Conservation (phyloP, 1,140 invertebrate genomes). For the Aphidius ervi region DNA sequence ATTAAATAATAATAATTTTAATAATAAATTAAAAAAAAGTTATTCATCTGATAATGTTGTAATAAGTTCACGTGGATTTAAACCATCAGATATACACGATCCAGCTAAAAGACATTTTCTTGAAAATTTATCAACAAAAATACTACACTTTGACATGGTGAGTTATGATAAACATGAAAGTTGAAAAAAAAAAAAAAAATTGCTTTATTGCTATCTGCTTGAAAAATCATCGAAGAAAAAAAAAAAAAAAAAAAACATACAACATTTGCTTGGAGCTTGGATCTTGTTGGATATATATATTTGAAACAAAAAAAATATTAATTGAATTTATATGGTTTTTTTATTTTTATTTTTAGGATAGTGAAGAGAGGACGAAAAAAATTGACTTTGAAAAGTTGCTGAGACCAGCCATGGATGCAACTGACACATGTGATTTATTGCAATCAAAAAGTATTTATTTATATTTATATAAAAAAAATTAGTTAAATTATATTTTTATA, state of each 20-base stretch:
- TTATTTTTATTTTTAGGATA: constrained; percentile 42
- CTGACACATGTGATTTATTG: constrained; percentile 49
- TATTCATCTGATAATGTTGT: constrained; percentile 53
- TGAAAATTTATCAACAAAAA: constrained; percentile 70
- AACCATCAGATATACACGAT: constrained; percentile 78
- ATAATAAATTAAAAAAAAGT: constrained; percentile 40
- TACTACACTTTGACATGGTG: constrained; percentile 76
- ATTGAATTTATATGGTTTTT: no score
- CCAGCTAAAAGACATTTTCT: constrained; percentile 75
- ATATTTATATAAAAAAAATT: background rate
- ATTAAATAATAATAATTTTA: constrained; percentile 15
- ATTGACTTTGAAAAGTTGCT: constrained; percentile 81
- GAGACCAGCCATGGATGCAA: constrained; percentile 73
- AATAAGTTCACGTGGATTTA: constrained; percentile 65
- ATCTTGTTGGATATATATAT: no score
- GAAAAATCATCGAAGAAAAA: no score
- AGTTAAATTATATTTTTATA: background rate
- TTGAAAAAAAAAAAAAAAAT: background rate
- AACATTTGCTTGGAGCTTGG: background rate
- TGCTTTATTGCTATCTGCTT: constrained; percentile 1
- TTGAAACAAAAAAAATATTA: no score
- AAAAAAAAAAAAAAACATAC: no score
- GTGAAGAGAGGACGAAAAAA: constrained; percentile 49
- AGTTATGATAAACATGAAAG: constrained; percentile 41
- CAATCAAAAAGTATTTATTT: constrained; percentile 61